Evolutionary conservation across 2,888 invertebrate genomes (phyloP), one percentile per base, ranked within the genome.

Genomic region (Philopedon plagiatum): DNA sequence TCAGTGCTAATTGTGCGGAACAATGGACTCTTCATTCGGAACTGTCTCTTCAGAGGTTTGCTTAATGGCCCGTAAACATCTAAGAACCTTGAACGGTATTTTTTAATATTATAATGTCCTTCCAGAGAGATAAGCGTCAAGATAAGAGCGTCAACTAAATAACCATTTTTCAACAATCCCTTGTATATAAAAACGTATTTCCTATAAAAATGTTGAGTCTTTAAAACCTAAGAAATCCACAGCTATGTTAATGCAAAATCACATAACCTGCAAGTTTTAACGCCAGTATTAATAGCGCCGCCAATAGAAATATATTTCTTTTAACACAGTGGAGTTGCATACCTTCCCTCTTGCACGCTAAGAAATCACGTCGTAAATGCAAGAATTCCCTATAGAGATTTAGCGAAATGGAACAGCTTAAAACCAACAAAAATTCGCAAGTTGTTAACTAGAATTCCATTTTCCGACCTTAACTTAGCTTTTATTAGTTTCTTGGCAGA

Each of bases 211-310:
- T 49, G 5, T n/a, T n/a, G n/a, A 49, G 23, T n/a, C 5, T 23
- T 21, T n/a, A 15, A 23, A n/a, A 3, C 11, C 4, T 49, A 1
- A 49, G 23, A 49, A 49, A 49, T 23, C n/a, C 19, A 23, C 9
- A 23, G 23, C 13, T 49, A 49, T 49, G 49, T 23, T 49, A 49
- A 49, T 49, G 49, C 13, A n/a, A 49, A 49, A n/a, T 49, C 49
- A 23, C 21, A 49, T 49, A 49, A 11, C 23, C 23, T n/a, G 23
- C 23, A 49, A 23, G 49, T 49, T 23, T 49, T 49, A 49, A 49
- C 49, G 23, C 23, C 49, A 23, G 3, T n/a, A 23, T 49, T 49
- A 49, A 49, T 23, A 23, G 13, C 13, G n/a, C 49, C 23, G 49
- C 49, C 21, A 49, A 49, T 49, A 21, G 8, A 23, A 49, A 23